Evolutionary conservation across 2,888 invertebrate species (phyloP), one percentile per base, ranked within the genome.

Genomic region (Frankliniella fusca): DNA sequence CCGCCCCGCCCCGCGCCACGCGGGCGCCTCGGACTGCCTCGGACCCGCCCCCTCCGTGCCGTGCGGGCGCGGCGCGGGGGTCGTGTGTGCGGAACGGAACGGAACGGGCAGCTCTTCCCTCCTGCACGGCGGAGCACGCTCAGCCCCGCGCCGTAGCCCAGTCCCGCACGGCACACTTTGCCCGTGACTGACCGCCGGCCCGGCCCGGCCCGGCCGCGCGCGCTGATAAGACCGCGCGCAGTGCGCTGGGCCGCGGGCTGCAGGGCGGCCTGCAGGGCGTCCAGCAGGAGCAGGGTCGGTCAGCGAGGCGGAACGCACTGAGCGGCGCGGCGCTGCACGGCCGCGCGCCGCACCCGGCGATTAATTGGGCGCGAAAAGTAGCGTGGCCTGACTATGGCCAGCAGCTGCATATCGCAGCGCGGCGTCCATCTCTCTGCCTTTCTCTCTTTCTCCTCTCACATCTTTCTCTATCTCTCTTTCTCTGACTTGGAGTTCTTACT

Each of bases 351-450:
- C 54, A 54, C 54, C 20, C 15, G 12, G 70, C 70, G 27, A 76
- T 76, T 76, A 76, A 76, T 76, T 76, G 70, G n/a, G 23, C 70
- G 70, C 70, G 27, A 12, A 76, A 76, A 76, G 70, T 27, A 27
- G 70, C 12, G 70, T 76, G 27, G 70, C 70, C 38, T 38, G n/a
- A n/a, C 50, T 12, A 11, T 50, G 38, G 38, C 38, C 38, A 38
- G 18, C 54, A 20, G 18, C 54, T 20, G 15, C 54, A 20, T 20
- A 15, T 20, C 54, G 11, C 54, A 20, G 18, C 54, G 54, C 15
- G 54, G 5, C 54, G 54, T 11, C 15, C 54, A 11, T 11, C 54
- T 11, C 54, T 20, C 5, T 11, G 10, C 54, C 20, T 54, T 54
- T 20, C 54, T 20, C 18, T 5, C 54, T 54, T 54, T 54, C 54